Percentiles rank a stretch among this genome's conserved stretches.
Conservation (phyloP, 2,888 invertebrate genomes). For the Chymomyza amoena region DNA sequence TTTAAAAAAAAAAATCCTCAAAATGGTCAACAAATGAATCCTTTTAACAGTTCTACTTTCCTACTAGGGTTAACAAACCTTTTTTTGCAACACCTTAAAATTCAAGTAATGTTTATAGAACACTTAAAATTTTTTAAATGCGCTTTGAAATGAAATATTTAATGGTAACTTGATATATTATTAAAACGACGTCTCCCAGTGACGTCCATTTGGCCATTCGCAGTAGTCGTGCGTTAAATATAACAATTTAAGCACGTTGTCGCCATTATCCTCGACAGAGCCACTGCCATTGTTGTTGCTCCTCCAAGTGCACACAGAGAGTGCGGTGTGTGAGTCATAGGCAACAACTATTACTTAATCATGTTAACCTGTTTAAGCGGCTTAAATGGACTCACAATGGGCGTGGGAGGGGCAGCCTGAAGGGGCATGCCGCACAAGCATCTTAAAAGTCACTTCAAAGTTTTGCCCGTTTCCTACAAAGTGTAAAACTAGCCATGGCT, state of each 20-base stretch:
- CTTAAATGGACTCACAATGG: slow-evolving; percentile 38
- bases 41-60: no score
- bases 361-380: slow-evolving; percentile 68
- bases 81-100: no score
- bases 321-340: slow-evolving; percentile 38
- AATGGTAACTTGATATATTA: no score
- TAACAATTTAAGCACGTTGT: slow-evolving; percentile 6
- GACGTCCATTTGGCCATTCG: neutral
- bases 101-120: no score
- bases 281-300: slow-evolving; percentile 43
- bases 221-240: neutral
- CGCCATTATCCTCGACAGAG: slow-evolving; percentile 17
- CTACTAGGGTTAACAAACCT: no score
- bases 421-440: slow-evolving; percentile 23
- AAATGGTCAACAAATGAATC: no score
- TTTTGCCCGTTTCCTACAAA: slow-evolving; percentile 36
- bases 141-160: no score
- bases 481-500: slow-evolving; percentile 56
- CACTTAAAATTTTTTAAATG: no score
- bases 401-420: neutral
- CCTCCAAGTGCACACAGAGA: slow-evolving; percentile 35
- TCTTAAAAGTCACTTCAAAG: slow-evolving; percentile 55
- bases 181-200: no score
- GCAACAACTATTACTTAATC: slow-evolving; percentile 67
- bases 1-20: no score